Conservation (phyloP, 2,888 invertebrate genomes). For the Athrips mouffetella region DNA sequence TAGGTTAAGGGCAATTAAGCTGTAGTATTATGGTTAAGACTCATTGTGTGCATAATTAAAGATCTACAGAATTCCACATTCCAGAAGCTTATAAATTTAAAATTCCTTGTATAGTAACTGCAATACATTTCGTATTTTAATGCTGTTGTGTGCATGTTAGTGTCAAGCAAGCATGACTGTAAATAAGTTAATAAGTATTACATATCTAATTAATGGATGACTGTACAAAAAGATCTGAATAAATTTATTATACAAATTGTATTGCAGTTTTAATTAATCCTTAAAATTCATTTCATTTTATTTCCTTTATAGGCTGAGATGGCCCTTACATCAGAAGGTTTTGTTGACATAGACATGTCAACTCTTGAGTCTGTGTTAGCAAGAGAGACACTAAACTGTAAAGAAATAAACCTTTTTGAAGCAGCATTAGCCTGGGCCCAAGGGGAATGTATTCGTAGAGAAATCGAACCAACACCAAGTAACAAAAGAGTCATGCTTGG, state of each 20-base stretch:
- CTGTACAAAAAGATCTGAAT: slow-evolving; percentile 54
- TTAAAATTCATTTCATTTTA: slow-evolving; percentile 34
- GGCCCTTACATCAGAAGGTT: slow-evolving; percentile 96
- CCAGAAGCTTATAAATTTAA: slow-evolving; percentile 5
- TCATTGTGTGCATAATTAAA: slow-evolving; percentile 19
- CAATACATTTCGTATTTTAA: slow-evolving; percentile 68
- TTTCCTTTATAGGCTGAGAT: slow-evolving; percentile 89
- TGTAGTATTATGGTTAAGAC: too few species aligned
- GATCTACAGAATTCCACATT: slow-evolving; percentile 19
- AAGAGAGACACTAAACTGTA: slow-evolving; percentile 96
- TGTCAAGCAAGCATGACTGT: slow-evolving; percentile 53
- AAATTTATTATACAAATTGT: slow-evolving; percentile 69
- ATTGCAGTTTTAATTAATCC: slow-evolving; percentile 74
- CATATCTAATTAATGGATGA: slow-evolving; percentile 36
- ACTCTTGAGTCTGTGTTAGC: slow-evolving; percentile 94
- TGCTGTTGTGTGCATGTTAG: slow-evolving; percentile 49
- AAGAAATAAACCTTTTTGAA: slow-evolving; percentile 93
- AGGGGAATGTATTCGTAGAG: slow-evolving; percentile 91
- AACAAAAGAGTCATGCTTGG: slow-evolving; percentile 88
- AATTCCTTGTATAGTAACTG: slow-evolving; percentile 46
- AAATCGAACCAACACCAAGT: slow-evolving; percentile 87
- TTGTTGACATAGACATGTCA: slow-evolving; percentile 96
- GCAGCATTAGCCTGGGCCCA: slow-evolving; percentile 96
- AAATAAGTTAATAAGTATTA: slow-evolving; percentile 49
- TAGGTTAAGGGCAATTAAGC: too few species aligned